Conservation (phyloP, 1,140 invertebrate species). For the Portunus trituberculatus region DNA sequence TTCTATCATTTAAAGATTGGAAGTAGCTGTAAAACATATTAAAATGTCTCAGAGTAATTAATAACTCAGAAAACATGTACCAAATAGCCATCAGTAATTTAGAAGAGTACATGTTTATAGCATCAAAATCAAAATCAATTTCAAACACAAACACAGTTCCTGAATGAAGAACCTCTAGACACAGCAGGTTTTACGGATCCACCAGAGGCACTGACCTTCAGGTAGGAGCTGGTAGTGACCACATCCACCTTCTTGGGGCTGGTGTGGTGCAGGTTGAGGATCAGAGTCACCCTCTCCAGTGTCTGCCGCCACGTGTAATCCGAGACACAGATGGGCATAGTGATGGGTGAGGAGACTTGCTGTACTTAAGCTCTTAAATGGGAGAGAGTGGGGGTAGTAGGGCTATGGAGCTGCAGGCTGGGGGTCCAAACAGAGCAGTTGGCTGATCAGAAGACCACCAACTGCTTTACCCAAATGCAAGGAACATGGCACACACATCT, state of each 20-base stretch:
- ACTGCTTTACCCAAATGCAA: constrained; percentile 63
- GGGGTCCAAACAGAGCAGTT: background rate
- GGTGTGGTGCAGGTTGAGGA: constrained; percentile 59
- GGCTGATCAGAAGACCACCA: constrained; percentile 31
- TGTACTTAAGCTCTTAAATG: background rate
- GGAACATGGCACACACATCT: constrained; percentile 56
- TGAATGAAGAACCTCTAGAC: background rate
- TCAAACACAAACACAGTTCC: background rate
- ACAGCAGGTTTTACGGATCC: background rate
- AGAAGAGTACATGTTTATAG: too few species aligned
- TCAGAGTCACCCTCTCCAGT: constrained; percentile 43
- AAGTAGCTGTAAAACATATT: too few species aligned
- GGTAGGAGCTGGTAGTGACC: constrained; percentile 65
- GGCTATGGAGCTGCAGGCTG: background rate
- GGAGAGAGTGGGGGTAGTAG: background rate
- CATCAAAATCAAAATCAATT: background rate
- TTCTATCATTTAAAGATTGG: too few species aligned
- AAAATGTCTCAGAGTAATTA: too few species aligned
- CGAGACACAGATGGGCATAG: constrained; percentile 62
- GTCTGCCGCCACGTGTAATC: constrained; percentile 69
- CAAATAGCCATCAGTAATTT: too few species aligned
- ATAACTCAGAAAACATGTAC: too few species aligned
- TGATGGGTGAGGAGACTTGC: background rate
- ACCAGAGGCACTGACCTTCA: constrained; percentile 41
- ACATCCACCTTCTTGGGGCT: constrained; percentile 70